A percentile compares a stretch with the other conserved stretches of the same genome.
These are phyloP conservation scores for Junco hyemalis DNA, from an alignment of 2,113 vertebrate species.

Conservation along the genomic window DNA sequence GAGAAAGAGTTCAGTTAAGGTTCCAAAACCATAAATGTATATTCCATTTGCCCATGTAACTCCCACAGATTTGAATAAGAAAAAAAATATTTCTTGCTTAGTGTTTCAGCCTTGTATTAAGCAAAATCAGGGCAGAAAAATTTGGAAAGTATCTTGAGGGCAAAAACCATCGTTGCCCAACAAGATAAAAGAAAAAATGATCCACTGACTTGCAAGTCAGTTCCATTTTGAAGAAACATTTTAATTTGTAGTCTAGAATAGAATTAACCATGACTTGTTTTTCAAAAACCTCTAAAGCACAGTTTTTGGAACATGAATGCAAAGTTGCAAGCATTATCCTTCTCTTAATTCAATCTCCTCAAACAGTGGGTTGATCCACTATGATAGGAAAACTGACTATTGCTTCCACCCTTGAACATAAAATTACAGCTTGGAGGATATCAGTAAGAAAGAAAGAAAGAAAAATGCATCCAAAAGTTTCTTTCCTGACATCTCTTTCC, in stretches of 20 bases:
- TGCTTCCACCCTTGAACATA: neutral
- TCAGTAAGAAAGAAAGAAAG: neutral
- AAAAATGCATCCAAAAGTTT: neutral
- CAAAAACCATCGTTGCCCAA: neutral
- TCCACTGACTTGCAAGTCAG: neutral
- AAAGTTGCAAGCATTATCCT: neutral
- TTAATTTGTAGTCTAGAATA: neutral
- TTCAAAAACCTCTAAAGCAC: neutral
- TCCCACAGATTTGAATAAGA: neutral
- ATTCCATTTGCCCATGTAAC: neutral
- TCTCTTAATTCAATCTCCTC: neutral
- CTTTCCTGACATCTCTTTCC: neutral
- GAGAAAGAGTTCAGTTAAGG: neutral
- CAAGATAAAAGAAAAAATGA: neutral
- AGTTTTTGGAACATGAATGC: neutral
- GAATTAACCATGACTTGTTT: neutral
- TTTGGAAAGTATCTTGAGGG: neutral
- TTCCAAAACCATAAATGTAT: neutral
- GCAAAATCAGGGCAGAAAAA: neutral
- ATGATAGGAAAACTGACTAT: neutral
- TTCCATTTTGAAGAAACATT: neutral
- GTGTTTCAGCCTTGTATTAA: neutral
- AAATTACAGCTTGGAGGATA: neutral
- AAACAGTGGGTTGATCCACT: neutral
- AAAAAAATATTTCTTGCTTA: neutral